phyloP scores from a whole-genome alignment of 2,888 invertebrate genomes.

The Desoria tigrina region DNA sequence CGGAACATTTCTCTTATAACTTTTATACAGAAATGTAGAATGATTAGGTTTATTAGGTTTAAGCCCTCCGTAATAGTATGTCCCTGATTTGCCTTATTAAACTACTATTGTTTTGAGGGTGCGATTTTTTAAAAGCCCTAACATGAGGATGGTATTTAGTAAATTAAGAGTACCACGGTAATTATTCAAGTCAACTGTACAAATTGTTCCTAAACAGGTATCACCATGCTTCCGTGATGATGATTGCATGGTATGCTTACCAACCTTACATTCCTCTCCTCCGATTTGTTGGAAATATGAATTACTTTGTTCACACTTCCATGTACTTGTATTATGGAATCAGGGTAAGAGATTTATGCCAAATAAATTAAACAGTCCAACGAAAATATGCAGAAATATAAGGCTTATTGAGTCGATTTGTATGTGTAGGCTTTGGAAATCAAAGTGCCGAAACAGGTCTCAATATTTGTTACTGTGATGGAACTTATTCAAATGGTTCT shows the following conservation, averaged over 20 bases:
- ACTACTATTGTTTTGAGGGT: too few species aligned
- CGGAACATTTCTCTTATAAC: too few species aligned
- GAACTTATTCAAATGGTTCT: slow-evolving; percentile 42
- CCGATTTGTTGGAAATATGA: slow-evolving; percentile 40
- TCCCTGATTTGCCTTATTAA: too few species aligned
- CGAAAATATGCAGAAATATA: not conserved
- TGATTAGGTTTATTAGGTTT: too few species aligned
- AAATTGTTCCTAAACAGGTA: slow-evolving; percentile 20
- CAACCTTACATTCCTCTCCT: slow-evolving; percentile 37
- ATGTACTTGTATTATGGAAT: slow-evolving; percentile 42
- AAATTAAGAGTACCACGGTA: too few species aligned
- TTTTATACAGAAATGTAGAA: too few species aligned
- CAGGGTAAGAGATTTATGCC: slow-evolving; percentile 22
- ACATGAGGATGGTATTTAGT: too few species aligned
- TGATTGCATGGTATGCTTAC: slow-evolving; percentile 37
- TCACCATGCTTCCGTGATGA: slow-evolving; percentile 40
- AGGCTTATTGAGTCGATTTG: not conserved
- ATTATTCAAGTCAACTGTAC: not conserved
- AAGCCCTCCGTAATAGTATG: too few species aligned
- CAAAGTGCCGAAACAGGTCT: slow-evolving; percentile 34
- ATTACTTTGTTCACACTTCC: slow-evolving; percentile 36
- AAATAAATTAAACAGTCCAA: slow-evolving; percentile 2
- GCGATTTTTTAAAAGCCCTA: too few species aligned
- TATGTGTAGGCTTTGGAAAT: slow-evolving; percentile 33
- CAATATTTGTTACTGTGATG: slow-evolving; percentile 34